Base-by-base conservation (phyloP, 2,113 vertebrate species). In the Gobio gobio region DNA sequence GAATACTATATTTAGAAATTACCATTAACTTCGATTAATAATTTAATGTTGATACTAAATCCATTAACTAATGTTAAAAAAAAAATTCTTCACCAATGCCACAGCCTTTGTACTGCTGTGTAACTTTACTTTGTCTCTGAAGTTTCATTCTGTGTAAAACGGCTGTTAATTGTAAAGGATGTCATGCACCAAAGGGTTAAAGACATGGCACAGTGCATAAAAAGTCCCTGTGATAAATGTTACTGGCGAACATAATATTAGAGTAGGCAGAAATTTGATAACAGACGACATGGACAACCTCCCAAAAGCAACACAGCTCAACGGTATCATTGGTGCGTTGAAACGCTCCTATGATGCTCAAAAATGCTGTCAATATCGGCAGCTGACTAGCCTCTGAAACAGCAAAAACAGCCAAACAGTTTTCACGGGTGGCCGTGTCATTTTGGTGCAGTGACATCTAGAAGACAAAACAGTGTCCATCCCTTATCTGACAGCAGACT, bases 381-480 rank as follows among this genome's bases (percentile, higher is more conserved):
- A 22, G 16, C 47, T 58, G 13, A 82, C 18, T 51, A 54, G 22
- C 9, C 26, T 82, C 14, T 49, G 22, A 68, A 82, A 51, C 56
- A 61, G 6, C 43, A 45, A 0, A 40, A 26, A 45, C 7, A 47
- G 54, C 6, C 18, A 14, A 77, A 58, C 24, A 10, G 76, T n/a
- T 78, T 43, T 16, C 1, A 22, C 14, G 64, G 3, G 7, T 24
- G 66, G 6, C 7, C 5, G 29, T n/a, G 4, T 2, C 18, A 43
- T 70, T 49, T 68, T 56, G 47, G 64, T 72, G 47, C 33, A 58
- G 7, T 82, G 49, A 40, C 22, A 33, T 49, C 40, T 81, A 68
- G 18, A 49, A 66, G 26, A 49, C 49, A 82, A 56, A 43, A 56
- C 64, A 33, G 66, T 82, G 64, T 72, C 64, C 47, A 24, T 40